Base-by-base conservation (phyloP, 2,113 vertebrate genomes). In the Excalfactoria chinensis region DNA sequence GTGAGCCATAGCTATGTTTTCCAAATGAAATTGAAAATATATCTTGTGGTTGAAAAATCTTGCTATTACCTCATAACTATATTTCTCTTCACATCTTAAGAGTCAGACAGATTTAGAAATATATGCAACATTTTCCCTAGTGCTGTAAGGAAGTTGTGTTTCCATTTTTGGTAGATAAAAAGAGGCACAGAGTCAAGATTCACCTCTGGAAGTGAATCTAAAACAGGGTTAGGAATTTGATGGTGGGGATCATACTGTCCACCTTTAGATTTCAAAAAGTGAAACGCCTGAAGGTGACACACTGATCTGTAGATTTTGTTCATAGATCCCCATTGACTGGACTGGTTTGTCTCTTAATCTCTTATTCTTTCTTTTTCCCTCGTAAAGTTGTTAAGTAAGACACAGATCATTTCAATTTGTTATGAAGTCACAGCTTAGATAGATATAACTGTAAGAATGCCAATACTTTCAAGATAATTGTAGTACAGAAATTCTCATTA, bases 11-110 rank as follows among this genome's bases (percentile, higher is more conserved):
- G 78, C 64, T 80, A 5, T n/a, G 51, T 63, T 94, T 96, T 95
- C 89, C 1, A 0, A 71, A 66, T 71, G 85, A 87, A 83, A 63
- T 21, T 51, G 55, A 89, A 96, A 95, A 96, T 93, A 93, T 91
- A 79, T 83, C 89, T 91, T 87, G 41, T 32, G 58, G 7, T 26
- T 79, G 64, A 83, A 85, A 74, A 89, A 70, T 80, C 60, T 59
- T 74, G 41, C 64, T 79, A 26, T 90, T 91, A 84, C 66, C 63
- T 92, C 78, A 90, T 56, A 74, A 16, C 16, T 10, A 9, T 73
- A 89, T 25, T 91, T 89, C 63, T 73, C n/a, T 76, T 66, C 23
- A 37, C 19, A 46, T 82, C n/a, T 19, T 58, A 64, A 78, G 58
- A 86, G 37, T 76, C 51, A 84, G 80, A 56, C 2, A 43, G 32